Base-by-base conservation (phyloP, 2,888 invertebrate species). In the Chymomyza caudatula region DNA sequence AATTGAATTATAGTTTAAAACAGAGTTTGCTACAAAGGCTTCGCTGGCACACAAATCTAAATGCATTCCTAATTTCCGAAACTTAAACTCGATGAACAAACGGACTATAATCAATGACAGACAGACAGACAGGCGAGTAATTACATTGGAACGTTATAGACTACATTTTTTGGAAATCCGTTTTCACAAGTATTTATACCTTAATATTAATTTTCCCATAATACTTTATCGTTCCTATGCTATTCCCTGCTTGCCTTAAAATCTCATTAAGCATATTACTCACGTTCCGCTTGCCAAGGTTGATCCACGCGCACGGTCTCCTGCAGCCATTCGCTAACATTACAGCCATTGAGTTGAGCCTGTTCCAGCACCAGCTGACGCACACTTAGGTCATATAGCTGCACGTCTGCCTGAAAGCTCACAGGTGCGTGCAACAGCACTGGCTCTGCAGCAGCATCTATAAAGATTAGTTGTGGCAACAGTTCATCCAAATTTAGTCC, bases 221-320 rank as follows among this genome's bases (percentile, higher is more conserved):
- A n/a, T n/a, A n/a, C n/a, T n/a, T n/a, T n/a, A n/a, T n/a, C n/a
- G n/a, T n/a, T n/a, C n/a, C n/a, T n/a, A n/a, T n/a, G n/a, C n/a
- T n/a, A n/a, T n/a, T n/a, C n/a, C n/a, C n/a, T n/a, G n/a, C n/a
- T n/a, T n/a, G n/a, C n/a, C n/a, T n/a, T n/a, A 20, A 17, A 52
- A 3, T 4, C 19, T 52, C 17, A 19, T 11, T 11, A 17, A 8
- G n/a, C 11, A 5, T 4, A 5, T 1, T 5, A 64, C 77, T 72
- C 66, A 90, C 90, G 29, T 20, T 67, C 29, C 4, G 87, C 65
- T 53, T 76, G 68, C 60, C 78, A 70, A 82, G 78, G 59, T 15
- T 77, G 81, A 81, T 92, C 89, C n/a, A 92, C 83, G 67, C 91
- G 91, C 13, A 92, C 71, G 0, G 91, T 88, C 69, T 91, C 90